A percentile compares a stretch with the other conserved stretches of the same genome.
These are phyloP conservation scores for Actinernus sp. DNA, from an alignment of 92 coral and sea anemone species.

Conservation along the genomic window DNA sequence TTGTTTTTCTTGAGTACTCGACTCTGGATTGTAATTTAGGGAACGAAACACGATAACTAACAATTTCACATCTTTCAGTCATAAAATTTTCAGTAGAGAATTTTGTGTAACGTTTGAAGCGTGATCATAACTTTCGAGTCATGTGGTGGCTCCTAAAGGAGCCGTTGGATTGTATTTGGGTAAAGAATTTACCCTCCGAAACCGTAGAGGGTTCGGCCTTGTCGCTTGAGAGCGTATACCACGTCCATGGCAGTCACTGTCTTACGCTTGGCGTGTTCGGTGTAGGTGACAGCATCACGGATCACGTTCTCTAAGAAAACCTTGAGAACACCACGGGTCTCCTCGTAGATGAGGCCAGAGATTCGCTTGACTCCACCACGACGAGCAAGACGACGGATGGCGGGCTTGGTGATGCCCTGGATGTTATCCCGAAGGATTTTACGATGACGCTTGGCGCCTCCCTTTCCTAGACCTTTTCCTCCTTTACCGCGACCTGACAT, in stretches of 20 bases:
- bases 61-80: too few species aligned
- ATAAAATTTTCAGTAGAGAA: too few species aligned
- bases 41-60: too few species aligned
- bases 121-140: too few species aligned
- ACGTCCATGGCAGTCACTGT: too few species aligned
- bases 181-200: too few species aligned
- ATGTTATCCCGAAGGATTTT: conserved; percentile 90
- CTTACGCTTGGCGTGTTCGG: conserved; percentile 79
- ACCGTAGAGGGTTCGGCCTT: conserved; percentile 49
- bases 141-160: conserved; percentile 13
- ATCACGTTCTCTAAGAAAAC: conserved; percentile 89
- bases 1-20: too few species aligned
- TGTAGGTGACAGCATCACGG: conserved; percentile 90
- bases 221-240: too few species aligned
- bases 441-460: conserved; percentile 93
- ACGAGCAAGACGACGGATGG: conserved; percentile 92
- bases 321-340: conserved; percentile 92
- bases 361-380: conserved; percentile 94
- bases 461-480: conserved; percentile 90
- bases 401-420: conserved; percentile 89
- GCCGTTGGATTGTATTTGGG: conserved; percentile 14
- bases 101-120: too few species aligned
- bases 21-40: too few species aligned
- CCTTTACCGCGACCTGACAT: conserved; percentile 91
- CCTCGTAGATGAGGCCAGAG: conserved; percentile 93